phyloP scores from a whole-genome alignment of 2,888 invertebrate species.

The Phyllotreta striolata region DNA sequence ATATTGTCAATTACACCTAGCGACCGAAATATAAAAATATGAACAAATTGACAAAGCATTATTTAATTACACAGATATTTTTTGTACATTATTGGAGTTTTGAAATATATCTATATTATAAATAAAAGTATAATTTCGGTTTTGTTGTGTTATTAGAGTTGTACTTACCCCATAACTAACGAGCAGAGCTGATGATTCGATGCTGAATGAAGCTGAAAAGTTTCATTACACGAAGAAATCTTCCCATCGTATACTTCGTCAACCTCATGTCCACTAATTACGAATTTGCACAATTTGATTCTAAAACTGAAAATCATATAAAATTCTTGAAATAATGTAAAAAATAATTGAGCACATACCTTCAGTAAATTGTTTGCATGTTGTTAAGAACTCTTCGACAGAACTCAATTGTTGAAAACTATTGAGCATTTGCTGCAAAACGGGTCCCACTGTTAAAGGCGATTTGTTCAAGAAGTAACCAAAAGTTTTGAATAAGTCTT shows the following conservation, averaged over 20 bases:
- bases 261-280: too few species aligned
- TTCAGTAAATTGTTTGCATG: constrained; percentile 7
- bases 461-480: constrained; percentile 6
- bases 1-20: constrained; percentile 62
- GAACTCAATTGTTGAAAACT: neutral
- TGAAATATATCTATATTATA: constrained; percentile 70
- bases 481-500: constrained; percentile 1
- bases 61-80: constrained; percentile 73
- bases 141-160: constrained; percentile 16
- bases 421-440: constrained; percentile 6
- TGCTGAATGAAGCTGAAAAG: too few species aligned
- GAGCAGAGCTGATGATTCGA: neutral
- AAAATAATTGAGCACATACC: neutral
- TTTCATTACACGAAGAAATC: too few species aligned
- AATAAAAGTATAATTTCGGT: constrained; percentile 57
- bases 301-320: neutral
- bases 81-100: constrained; percentile 78
- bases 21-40: constrained; percentile 56
- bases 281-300: too few species aligned
- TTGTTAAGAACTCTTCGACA: constrained; percentile 7
- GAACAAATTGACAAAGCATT: constrained; percentile 66
- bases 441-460: neutral
- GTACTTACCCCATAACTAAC: neutral
- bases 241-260: too few species aligned
- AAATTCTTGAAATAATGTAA: too few species aligned